Conservation (phyloP, 1,140 invertebrate genomes). For the Drosophila aff. region DNA sequence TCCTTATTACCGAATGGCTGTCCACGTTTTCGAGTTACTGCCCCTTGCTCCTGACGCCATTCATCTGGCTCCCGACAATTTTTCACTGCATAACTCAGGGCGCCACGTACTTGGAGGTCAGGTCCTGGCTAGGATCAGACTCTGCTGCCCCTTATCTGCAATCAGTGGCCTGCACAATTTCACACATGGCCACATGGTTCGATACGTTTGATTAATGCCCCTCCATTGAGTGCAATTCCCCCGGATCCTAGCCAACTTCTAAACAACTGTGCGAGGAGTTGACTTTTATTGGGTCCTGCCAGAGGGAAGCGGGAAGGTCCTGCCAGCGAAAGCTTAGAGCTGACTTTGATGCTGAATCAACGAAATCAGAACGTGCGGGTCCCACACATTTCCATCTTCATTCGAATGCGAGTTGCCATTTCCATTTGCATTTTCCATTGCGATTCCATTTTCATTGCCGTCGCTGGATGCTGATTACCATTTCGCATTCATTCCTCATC, state of each 20-base stretch:
- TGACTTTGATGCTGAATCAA: constrained; percentile 60
- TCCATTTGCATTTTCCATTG: constrained; percentile 57
- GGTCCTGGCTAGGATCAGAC: constrained; percentile 1
- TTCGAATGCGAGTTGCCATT: constrained; percentile 18
- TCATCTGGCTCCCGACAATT: constrained; percentile 70
- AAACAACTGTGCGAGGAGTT: constrained; percentile 43
- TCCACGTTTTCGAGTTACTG: constrained; percentile 46
- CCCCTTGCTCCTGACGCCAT: constrained; percentile 36
- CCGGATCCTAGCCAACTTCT: constrained; percentile 29
- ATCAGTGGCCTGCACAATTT: constrained; percentile 73
- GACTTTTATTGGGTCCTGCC: constrained; percentile 36
- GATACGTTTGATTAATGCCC: constrained; percentile 78
- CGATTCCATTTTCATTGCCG: constrained; percentile 73
- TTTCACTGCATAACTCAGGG: constrained; percentile 76
- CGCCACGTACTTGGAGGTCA: constrained; percentile 56
- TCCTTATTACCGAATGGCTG: constrained; percentile 38
- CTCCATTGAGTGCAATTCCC: constrained; percentile 27
- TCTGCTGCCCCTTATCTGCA: constrained; percentile 57
- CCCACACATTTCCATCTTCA: constrained; percentile 49
- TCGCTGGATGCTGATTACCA: constrained; percentile 75
- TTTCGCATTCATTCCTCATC: constrained; percentile 82
- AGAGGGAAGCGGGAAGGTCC: neutral
- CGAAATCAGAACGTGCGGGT: constrained; percentile 61
- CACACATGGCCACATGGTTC: constrained; percentile 74
- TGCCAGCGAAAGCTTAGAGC: constrained; percentile 9